These are phyloP conservation scores for Marmota monax DNA, from an alignment of 2,113 vertebrate genomes.

Conservation along the genomic window DNA sequence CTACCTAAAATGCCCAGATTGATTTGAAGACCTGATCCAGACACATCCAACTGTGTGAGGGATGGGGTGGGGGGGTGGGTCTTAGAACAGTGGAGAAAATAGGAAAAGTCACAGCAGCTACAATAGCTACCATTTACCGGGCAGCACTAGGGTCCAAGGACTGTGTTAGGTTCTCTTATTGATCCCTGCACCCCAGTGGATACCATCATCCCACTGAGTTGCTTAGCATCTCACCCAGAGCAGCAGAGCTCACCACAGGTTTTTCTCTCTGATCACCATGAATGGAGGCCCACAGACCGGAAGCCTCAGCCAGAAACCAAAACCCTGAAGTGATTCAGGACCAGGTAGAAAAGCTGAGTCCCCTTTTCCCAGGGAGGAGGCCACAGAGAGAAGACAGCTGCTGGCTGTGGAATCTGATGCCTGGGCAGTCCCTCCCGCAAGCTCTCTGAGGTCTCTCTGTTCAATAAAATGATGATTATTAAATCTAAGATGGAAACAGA, in stretches of 20 bases:
- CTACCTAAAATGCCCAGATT: not conserved
- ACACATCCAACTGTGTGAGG: not conserved
- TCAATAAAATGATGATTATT: not conserved
- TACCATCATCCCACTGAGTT: not conserved
- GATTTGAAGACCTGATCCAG: not conserved
- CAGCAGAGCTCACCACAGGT: not conserved
- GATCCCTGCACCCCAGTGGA: not conserved
- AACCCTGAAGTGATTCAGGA: not conserved
- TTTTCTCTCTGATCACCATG: not conserved
- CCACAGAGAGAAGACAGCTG: not conserved
- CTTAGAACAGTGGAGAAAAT: not conserved
- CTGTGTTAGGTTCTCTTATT: not conserved
- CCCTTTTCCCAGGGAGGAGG: not conserved
- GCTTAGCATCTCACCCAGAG: no score
- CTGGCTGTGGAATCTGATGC: not conserved
- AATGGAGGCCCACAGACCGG: not conserved
- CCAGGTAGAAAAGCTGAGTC: not conserved
- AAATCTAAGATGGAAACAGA: not conserved
- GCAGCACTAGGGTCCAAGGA: not conserved
- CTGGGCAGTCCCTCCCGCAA: not conserved
- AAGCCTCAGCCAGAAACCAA: not conserved
- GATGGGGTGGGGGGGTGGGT: accelerated
- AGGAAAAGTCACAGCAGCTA: not conserved
- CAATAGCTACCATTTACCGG: not conserved
- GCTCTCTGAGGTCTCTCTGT: not conserved